Percentiles rank a stretch among this genome's conserved stretches.
phyloP scores from a whole-genome alignment of 2,888 invertebrate species.

The Frankliniella intonsa region DNA sequence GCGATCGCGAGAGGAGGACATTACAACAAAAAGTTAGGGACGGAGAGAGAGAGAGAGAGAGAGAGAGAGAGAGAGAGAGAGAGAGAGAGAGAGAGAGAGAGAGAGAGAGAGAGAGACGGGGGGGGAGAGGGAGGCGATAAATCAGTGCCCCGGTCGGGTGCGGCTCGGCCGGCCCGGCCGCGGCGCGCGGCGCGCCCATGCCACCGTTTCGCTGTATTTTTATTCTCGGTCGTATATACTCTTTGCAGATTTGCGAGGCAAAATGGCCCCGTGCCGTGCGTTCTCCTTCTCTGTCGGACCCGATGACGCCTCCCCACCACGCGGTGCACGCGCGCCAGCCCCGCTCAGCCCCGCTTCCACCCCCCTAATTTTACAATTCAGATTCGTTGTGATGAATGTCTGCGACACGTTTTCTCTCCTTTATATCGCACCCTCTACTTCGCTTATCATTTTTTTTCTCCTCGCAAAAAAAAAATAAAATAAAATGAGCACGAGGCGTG shows the following conservation, averaged over 20 bases:
- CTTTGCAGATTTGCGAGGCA: too few relatives aligned
- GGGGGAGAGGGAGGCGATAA: not conserved
- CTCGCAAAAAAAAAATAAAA: too few relatives aligned
- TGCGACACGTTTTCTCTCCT: not conserved
- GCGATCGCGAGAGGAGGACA: not conserved
- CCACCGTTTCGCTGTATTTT: too few relatives aligned
- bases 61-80: not conserved
- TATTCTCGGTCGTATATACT: too few relatives aligned
- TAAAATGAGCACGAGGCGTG: too few relatives aligned
- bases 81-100: not conserved
- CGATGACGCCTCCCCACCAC: too few relatives aligned
- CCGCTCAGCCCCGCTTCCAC: too few relatives aligned
- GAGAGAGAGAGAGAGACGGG: not conserved
- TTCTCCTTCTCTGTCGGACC: too few relatives aligned
- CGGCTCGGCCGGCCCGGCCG: not conserved
- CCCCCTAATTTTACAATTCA: not conserved
- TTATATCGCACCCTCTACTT: not conserved
- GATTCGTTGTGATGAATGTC: not conserved
- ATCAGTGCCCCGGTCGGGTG: not conserved
- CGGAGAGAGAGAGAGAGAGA: not conserved
- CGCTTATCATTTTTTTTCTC: not conserved
- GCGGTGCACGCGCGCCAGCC: too few relatives aligned
- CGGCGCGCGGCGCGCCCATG: too few relatives aligned
- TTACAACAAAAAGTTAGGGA: not conserved
- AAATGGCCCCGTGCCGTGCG: too few relatives aligned